These are phyloP conservation scores for Chironomus tentans DNA, from an alignment of 2,888 invertebrate genomes.

Conservation along the genomic window DNA sequence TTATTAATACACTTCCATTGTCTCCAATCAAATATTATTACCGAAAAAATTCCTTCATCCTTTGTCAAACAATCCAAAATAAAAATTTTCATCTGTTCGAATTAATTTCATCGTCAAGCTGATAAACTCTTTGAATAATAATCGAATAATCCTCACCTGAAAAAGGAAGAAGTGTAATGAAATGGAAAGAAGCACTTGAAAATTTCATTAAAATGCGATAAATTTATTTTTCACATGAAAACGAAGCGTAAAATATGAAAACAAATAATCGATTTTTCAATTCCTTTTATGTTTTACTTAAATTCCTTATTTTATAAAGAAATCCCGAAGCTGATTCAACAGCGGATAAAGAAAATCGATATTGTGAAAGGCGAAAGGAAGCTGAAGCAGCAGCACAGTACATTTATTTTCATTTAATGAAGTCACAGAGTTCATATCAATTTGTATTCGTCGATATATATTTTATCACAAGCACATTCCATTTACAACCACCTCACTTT, in stretches of 20 bases:
- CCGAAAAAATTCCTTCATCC: neutral
- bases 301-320: no score
- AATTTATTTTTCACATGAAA: neutral
- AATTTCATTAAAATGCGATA: slow-evolving; percentile 14
- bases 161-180: neutral
- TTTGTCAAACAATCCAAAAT: neutral
- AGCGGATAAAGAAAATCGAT: no score
- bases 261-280: slow-evolving; percentile 23
- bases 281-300: neutral
- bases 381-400: neutral
- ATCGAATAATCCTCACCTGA: neutral
- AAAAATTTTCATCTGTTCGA: neutral
- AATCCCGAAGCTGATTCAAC: no score
- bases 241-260: slow-evolving; percentile 10
- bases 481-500: neutral
- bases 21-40: neutral
- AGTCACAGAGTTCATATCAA: slow-evolving; percentile 25
- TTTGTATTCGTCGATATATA: slow-evolving; percentile 7
- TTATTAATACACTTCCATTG: no score
- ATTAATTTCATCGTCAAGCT: neutral
- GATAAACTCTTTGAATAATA: no score
- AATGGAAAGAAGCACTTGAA: slow-evolving; percentile 5
- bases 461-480: neutral
- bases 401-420: slow-evolving; percentile 22
- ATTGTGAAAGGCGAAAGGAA: no score